Evolutionary conservation across 1,140 invertebrate genomes (phyloP), one percentile per base, ranked within the genome.

Genomic region (Stegodyphus mimosarum): DNA sequence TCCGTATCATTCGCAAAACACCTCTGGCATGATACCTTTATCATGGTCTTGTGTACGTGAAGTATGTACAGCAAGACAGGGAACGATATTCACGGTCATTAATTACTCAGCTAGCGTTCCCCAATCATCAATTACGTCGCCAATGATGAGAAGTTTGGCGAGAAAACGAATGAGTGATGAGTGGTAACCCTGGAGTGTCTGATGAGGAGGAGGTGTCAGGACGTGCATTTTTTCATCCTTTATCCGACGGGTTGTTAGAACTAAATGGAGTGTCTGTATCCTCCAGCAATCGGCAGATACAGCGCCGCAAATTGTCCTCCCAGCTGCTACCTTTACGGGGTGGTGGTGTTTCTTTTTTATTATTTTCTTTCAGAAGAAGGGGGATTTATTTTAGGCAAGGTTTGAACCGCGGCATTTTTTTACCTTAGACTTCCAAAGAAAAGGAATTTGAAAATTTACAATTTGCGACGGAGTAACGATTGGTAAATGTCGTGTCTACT

Each of bases 121-220:
- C 33, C 33, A 33, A 33, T 33, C 55, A 60, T 10, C 9, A 60
- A 60, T 10, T 60, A 9, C 0, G 48, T 71, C 79, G 79, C 79
- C 79, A 83, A 83, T 18, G 6, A 10, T 13, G 33, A 17, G 11
- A 18, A 5, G 2, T 17, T 73, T 72, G 79, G 79, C 79, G 79
- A 51, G 51, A 55, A 15, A 15, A 60, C 9, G 9, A 15, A 80
- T 80, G 69, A 80, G 67, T 80, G 78, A 80, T 80, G 78, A 60
- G 53, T 18, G 33, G 70, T 18, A 83, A 83, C 79, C 79, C 79
- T 73, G 52, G n/a, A 53, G 79, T 55, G 70, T 79, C 70, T 73
- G 79, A 83, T 83, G 79, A 83, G 79, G 79, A 73, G 79, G 79
- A 83, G 79, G 79, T 83, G 79, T 83, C 70, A 83, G 69, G 79